Evolutionary conservation across 2,113 vertebrate species (phyloP).

Genomic region (Campylorhamphus procurvoides): DNA sequence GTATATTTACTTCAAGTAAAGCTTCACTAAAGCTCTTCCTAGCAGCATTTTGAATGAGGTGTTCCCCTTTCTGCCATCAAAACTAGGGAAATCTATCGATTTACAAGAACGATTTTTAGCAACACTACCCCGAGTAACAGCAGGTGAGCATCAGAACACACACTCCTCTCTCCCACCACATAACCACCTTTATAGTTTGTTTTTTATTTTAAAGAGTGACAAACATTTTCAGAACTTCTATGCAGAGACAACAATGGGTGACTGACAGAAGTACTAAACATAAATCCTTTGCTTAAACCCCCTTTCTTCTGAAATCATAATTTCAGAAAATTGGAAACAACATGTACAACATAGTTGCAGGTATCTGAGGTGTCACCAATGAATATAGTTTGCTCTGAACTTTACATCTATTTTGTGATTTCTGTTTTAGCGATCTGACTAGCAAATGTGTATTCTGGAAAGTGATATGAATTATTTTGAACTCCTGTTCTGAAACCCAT

Average conservation of each 20-base stretch:
- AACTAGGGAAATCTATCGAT: not conserved
- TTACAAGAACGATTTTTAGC: not conserved
- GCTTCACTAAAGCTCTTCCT: not conserved
- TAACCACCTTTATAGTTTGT: not conserved
- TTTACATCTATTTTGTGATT: not conserved
- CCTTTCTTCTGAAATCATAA: not conserved
- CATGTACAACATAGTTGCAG: not conserved
- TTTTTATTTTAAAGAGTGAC: not conserved
- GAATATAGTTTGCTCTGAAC: not conserved
- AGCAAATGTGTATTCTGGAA: not conserved
- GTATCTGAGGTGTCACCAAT: not conserved
- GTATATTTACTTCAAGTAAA: not conserved
- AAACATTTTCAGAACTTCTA: not conserved
- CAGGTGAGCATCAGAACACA: not conserved
- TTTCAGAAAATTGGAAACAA: not conserved
- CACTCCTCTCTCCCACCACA: not conserved
- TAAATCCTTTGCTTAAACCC: accelerated
- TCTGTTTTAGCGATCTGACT: not conserved
- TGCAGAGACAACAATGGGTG: not conserved
- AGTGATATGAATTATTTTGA: not conserved
- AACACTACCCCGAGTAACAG: not conserved
- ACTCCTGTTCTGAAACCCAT: not conserved
- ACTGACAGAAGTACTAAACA: not conserved
- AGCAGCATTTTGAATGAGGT: not conserved
- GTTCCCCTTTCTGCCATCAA: not conserved